phyloP scores from a whole-genome alignment of 2,888 invertebrate species.

The Drosophila melanocephala region DNA sequence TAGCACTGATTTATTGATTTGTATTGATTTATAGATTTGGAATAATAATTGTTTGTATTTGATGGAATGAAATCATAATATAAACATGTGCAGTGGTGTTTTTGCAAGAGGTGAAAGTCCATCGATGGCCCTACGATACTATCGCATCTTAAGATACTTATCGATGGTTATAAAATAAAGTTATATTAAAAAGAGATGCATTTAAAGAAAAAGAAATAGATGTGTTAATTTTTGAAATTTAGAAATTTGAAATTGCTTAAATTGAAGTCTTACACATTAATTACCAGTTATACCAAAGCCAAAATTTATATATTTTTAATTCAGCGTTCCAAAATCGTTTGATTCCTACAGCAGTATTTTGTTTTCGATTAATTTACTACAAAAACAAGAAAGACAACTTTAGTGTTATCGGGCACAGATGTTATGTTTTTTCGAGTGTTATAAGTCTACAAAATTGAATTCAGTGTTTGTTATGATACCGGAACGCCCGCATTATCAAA shows the following conservation, averaged over 20 bases:
- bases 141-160: neutral
- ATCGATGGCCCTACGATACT: neutral
- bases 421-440: conserved; percentile 54
- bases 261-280: neutral
- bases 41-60: conserved; percentile 1
- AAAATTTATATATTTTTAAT: neutral
- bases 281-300: neutral
- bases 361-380: conserved; percentile 9
- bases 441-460: conserved; percentile 37
- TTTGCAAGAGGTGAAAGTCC: conserved; percentile 6
- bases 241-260: neutral
- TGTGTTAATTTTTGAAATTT: neutral
- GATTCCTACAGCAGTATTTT: conserved; percentile 19
- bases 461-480: conserved; percentile 47
- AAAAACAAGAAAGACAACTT: neutral
- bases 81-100: conserved; percentile 27
- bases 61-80: conserved; percentile 15
- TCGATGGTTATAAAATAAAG: conserved; percentile 1
- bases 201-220: neutral
- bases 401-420: conserved; percentile 32
- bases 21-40: neutral
- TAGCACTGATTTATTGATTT: neutral
- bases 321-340: conserved; percentile 5
- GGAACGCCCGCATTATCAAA: conserved; percentile 20
- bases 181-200: neutral